A percentile compares a stretch with the other conserved stretches of the same genome.
phyloP scores from a whole-genome alignment of 2,797 vertebrate genomes.

The Sebastes goodei region DNA sequence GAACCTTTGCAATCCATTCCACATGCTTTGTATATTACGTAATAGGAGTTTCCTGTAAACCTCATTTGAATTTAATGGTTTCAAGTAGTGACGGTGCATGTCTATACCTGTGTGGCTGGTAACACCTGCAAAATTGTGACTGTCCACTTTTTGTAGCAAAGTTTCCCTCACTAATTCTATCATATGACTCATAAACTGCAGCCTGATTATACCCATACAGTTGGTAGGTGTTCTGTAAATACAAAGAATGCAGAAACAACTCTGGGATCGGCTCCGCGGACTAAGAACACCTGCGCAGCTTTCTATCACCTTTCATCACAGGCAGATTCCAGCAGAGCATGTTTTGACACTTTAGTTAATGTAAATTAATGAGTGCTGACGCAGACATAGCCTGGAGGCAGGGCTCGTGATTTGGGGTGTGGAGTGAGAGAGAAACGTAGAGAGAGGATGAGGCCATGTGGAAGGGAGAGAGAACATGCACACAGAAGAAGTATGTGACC shows the following conservation, averaged over 20 bases:
- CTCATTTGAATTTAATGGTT: conserved; percentile 52
- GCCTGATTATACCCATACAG: conserved; percentile 51
- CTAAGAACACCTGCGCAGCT: conserved; percentile 77
- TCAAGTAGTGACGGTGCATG: conserved; percentile 24
- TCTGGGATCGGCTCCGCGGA: conserved; percentile 49
- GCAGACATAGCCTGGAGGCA: conserved; percentile 77
- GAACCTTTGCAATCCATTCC: conserved; percentile 7
- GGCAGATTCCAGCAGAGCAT: conserved; percentile 79
- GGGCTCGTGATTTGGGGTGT: conserved; percentile 71
- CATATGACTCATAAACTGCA: conserved; percentile 61
- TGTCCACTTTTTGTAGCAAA: conserved; percentile 45
- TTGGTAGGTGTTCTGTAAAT: conserved; percentile 54
- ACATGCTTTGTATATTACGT: conserved; percentile 34
- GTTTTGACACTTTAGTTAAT: conserved; percentile 87
- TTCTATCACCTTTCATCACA: conserved; percentile 76
- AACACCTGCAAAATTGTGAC: conserved; percentile 44
- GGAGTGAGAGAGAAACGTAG: conserved; percentile 56
- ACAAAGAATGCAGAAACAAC: conserved; percentile 56
- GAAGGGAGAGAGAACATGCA: conserved; percentile 28
- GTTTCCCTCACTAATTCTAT: conserved; percentile 44
- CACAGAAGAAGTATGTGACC: neutral
- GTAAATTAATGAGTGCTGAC: conserved; percentile 85
- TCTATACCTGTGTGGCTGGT: conserved; percentile 35
- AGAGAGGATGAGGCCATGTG: conserved; percentile 37
- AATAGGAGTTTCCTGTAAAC: conserved; percentile 44